Percentiles rank a stretch among this genome's conserved stretches.
Evolutionary conservation across 2,888 invertebrate genomes (phyloP).

Genomic region (Agriopis aurantiaria): DNA sequence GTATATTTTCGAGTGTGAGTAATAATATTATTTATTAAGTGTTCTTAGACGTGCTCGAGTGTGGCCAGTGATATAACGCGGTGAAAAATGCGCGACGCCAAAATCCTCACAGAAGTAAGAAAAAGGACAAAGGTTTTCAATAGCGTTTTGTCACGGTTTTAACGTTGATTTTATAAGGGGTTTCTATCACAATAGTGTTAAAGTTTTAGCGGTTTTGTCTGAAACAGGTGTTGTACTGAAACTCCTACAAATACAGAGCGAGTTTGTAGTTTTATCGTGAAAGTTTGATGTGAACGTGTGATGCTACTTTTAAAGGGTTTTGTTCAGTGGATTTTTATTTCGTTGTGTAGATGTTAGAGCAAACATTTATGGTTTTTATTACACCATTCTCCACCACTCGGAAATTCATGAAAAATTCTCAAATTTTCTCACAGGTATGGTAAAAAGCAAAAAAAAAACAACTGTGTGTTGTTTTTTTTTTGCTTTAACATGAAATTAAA

Average conservation of each 20-base stretch:
- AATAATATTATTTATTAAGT: too few species aligned
- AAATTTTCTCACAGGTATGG: too few species aligned
- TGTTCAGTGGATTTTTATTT: constrained; percentile 1
- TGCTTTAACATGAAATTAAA: too few species aligned
- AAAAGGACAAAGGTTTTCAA: background rate
- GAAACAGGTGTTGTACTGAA: constrained; percentile 16
- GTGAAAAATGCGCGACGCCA: too few species aligned
- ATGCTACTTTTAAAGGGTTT: constrained; percentile 9
- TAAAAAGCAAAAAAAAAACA: too few species aligned
- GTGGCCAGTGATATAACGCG: too few species aligned
- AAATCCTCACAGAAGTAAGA: too few species aligned
- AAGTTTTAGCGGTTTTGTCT: constrained; percentile 9
- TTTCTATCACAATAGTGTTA: constrained; percentile 15
- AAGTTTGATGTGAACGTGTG: constrained; percentile 12
- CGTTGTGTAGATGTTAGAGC: background rate
- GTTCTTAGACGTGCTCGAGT: too few species aligned
- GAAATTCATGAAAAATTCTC: too few species aligned
- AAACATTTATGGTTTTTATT: background rate
- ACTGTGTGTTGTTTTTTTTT: too few species aligned
- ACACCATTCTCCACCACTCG: too few species aligned
- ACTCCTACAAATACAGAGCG: constrained; percentile 10
- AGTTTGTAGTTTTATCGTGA: constrained; percentile 22
- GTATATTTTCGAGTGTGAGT: too few species aligned
- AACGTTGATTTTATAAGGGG: constrained; percentile 4
- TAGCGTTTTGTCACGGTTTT: background rate